Conservation (phyloP, 2,888 invertebrate genomes). For the Netelia inedita region DNA sequence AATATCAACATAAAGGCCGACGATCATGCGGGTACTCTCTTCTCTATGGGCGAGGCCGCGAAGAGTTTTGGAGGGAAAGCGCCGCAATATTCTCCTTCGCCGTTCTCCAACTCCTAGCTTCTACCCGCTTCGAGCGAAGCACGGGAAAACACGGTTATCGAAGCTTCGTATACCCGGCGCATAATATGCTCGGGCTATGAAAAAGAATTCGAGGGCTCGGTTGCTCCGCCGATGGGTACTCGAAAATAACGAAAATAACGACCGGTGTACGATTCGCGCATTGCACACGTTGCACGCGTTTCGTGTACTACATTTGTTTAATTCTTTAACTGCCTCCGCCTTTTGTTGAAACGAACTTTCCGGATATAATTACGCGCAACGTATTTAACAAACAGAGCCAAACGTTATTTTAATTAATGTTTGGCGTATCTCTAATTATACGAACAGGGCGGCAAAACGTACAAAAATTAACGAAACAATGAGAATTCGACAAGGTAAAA, state of each 20-base stretch:
- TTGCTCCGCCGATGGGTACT: conserved; percentile 7
- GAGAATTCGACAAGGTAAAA: too few relatives aligned
- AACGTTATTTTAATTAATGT: conserved; percentile 27
- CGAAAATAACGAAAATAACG: conserved; percentile 60
- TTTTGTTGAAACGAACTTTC: conserved; percentile 22
- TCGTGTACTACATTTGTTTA: conserved; percentile 44
- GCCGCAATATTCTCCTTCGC: conserved; percentile 56
- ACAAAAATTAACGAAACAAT: too few relatives aligned
- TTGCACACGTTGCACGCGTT: conserved; percentile 16
- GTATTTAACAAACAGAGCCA: neutral
- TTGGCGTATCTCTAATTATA: neutral
- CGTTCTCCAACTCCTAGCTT: neutral
- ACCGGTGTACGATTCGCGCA: conserved; percentile 8
- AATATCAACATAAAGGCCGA: conserved; percentile 73
- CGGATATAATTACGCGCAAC: conserved; percentile 37
- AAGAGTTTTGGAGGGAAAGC: conserved; percentile 30
- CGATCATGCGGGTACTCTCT: conserved; percentile 62
- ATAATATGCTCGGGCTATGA: conserved; percentile 67
- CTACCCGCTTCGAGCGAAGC: conserved; percentile 47
- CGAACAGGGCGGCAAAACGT: neutral
- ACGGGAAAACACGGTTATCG: conserved; percentile 62
- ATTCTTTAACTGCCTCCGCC: neutral
- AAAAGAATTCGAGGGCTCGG: conserved; percentile 64
- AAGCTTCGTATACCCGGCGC: conserved; percentile 63
- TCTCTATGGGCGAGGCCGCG: conserved; percentile 22